Conservation (phyloP, 2,113 vertebrate genomes). For the Damaliscus lunatus region DNA sequence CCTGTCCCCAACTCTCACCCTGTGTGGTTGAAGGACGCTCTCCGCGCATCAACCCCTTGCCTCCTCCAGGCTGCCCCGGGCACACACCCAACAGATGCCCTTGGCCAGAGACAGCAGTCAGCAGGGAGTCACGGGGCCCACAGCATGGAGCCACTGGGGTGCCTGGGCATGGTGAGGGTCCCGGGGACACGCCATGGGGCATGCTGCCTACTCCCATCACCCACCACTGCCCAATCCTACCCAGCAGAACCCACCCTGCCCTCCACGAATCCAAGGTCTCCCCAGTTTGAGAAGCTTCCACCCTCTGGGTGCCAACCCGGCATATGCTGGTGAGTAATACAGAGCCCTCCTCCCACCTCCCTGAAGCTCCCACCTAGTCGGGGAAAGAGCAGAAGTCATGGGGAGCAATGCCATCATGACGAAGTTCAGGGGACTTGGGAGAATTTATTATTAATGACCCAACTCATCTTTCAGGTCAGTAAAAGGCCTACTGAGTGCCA, state of each 20-base stretch:
- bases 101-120: not conserved
- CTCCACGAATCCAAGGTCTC: not conserved
- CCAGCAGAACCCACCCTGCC: not conserved
- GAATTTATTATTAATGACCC: not conserved
- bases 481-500: not conserved
- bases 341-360: not conserved
- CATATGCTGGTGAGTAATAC: not conserved
- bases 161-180: not conserved
- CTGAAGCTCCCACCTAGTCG: not conserved
- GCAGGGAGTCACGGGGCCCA: not conserved
- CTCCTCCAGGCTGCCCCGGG: not conserved
- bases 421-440: not conserved
- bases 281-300: not conserved
- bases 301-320: not conserved
- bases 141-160: not conserved
- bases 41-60: fast-evolving
- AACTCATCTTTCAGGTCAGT: not conserved
- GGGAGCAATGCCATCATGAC: fast-evolving
- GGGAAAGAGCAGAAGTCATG: not conserved
- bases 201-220: not conserved
- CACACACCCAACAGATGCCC: too few relatives aligned
- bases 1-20: not conserved
- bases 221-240: not conserved
- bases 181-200: fast-evolving
- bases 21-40: not conserved